These are phyloP conservation scores for Artemisiospiza belli DNA, from an alignment of 2,113 vertebrate species.

Conservation along the genomic window DNA sequence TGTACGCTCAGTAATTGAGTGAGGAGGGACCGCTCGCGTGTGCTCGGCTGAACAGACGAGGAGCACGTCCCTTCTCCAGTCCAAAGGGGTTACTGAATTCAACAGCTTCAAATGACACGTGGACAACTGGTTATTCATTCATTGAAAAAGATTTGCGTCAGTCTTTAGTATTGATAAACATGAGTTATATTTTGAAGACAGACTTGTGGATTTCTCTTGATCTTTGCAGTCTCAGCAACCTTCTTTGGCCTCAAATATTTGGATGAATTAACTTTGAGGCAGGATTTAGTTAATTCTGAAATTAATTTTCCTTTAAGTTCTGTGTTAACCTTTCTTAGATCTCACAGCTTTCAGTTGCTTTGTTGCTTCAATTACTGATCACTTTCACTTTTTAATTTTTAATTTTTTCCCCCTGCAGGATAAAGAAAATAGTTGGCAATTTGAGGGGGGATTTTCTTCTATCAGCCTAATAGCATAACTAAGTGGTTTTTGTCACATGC, in stretches of 20 bases:
- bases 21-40: not conserved
- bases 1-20: not conserved
- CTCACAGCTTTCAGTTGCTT: not conserved
- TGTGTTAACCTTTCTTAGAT: not conserved
- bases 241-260: not conserved
- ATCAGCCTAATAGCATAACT: not conserved
- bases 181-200: not conserved
- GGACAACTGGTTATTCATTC: not conserved
- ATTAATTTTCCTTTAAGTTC: not conserved
- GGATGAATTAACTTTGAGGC: not conserved
- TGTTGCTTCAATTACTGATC: not conserved
- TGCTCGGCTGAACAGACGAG: not conserved
- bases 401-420: not conserved
- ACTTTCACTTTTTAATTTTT: not conserved
- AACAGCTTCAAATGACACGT: not conserved
- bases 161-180: not conserved
- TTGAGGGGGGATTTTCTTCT: not conserved
- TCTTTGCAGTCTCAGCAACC: not conserved
- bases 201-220: not conserved
- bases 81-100: not conserved
- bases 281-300: not conserved
- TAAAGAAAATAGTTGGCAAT: not conserved
- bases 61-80: not conserved
- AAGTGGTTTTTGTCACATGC: not conserved
- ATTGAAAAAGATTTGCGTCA: not conserved